Conservation (phyloP, 1,140 invertebrate genomes). For the Heterodera schachtii region DNA sequence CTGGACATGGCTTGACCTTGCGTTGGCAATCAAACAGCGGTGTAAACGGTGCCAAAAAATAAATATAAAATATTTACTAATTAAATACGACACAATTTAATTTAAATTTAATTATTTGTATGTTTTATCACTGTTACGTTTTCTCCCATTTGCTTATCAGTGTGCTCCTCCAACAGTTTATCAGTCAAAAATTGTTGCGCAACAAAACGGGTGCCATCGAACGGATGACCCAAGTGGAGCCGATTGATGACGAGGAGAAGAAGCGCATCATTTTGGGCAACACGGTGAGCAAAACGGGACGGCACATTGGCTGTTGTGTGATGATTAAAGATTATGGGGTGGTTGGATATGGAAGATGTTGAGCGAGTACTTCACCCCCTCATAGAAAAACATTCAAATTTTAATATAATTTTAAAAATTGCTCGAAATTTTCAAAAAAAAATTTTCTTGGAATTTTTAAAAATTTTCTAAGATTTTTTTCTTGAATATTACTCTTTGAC, state of each 20-base stretch:
- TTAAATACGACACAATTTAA: constrained; percentile 70
- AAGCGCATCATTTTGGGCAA: constrained; percentile 61
- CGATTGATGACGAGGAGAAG: constrained; percentile 64
- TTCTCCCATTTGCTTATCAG: background rate
- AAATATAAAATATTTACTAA: no score
- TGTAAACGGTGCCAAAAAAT: constrained; percentile 75
- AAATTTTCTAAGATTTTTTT: no score
- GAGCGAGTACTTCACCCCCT: no score
- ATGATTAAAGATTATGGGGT: no score
- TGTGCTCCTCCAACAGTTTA: constrained; percentile 56
- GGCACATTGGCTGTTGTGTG: no score
- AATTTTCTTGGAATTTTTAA: no score
- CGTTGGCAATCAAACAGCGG: constrained; percentile 90
- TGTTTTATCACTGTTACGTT: background rate
- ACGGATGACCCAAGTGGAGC: constrained; percentile 36
- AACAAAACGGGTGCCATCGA: constrained; percentile 41
- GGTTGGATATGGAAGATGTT: no score
- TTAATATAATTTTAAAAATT: no score
- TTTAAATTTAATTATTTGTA: constrained; percentile 70
- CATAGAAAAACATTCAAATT: no score
- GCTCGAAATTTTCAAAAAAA: no score
- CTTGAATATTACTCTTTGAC: no score
- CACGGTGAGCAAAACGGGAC: constrained; percentile 24
- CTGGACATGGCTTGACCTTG: constrained; percentile 98
- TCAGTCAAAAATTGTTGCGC: constrained; percentile 62